A percentile compares a stretch with the other conserved stretches of the same genome.
Conservation (phyloP, 1,140 invertebrate genomes). For the Drosophila prosaltans region DNA sequence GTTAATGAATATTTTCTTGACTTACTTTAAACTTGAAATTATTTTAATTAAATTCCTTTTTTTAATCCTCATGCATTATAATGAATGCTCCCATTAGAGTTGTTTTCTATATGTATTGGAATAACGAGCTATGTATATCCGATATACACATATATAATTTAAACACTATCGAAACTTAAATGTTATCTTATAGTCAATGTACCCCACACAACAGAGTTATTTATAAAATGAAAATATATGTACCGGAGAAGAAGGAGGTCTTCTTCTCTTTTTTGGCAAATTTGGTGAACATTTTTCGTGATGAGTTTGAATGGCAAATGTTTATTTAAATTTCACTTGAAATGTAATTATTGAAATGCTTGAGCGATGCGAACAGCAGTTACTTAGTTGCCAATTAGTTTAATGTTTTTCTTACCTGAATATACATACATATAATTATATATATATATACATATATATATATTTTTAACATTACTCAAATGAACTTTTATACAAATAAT, state of each 20-base stretch:
- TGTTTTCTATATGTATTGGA: no score
- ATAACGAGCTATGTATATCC: no score
- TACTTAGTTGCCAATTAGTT: constrained; percentile 9
- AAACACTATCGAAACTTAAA: no score
- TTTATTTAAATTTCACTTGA: constrained; percentile 45
- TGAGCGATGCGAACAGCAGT: constrained; percentile 6
- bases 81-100: no score
- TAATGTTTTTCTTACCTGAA: background rate
- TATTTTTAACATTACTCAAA: no score
- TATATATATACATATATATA: no score
- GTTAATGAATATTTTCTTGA: no score
- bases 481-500: background rate
- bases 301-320: constrained; percentile 23
- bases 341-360: constrained; percentile 48
- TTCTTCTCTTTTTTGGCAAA: background rate
- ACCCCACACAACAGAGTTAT: background rate
- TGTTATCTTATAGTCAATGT: background rate
- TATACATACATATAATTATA: no score
- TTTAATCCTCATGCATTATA: no score
- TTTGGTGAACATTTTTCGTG: constrained; percentile 1
- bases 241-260: background rate
- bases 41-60: no score
- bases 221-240: background rate
- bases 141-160: no score
- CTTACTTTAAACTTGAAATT: no score